Evolutionary conservation across 2,113 vertebrate species (phyloP).

Genomic region (Cyprinus carpio): DNA sequence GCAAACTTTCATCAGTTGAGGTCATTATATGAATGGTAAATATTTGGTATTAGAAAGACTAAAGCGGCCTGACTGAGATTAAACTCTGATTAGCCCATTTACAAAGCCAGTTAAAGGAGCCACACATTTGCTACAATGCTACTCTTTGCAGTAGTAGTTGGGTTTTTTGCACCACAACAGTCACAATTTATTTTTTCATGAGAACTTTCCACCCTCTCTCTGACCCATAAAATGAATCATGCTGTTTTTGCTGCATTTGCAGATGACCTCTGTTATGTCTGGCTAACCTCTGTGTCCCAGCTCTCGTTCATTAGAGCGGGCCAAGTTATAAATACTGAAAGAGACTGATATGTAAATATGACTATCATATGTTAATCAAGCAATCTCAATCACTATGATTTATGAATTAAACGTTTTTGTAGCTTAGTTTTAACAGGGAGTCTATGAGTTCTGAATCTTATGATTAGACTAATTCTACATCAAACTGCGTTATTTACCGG

Average conservation of each 20-base stretch:
- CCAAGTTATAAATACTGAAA: background rate
- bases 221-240: background rate
- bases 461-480: background rate
- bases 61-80: background rate
- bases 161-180: background rate
- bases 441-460: background rate
- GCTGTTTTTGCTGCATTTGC: background rate
- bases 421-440: background rate
- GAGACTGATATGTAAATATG: background rate
- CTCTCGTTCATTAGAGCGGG: background rate
- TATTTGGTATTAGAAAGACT: background rate
- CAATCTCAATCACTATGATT: background rate
- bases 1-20: background rate
- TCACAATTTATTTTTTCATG: background rate
- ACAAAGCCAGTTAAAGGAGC: background rate
- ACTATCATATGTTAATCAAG: background rate
- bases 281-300: background rate
- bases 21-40: background rate
- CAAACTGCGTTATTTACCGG: background rate
- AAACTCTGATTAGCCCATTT: slow-evolving; percentile 3
- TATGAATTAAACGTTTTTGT: background rate
- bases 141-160: background rate
- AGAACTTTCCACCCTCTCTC: background rate
- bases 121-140: background rate
- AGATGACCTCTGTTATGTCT: background rate